Conservation (phyloP, 2,888 invertebrate genomes). For the Agrilus cyanescens region DNA sequence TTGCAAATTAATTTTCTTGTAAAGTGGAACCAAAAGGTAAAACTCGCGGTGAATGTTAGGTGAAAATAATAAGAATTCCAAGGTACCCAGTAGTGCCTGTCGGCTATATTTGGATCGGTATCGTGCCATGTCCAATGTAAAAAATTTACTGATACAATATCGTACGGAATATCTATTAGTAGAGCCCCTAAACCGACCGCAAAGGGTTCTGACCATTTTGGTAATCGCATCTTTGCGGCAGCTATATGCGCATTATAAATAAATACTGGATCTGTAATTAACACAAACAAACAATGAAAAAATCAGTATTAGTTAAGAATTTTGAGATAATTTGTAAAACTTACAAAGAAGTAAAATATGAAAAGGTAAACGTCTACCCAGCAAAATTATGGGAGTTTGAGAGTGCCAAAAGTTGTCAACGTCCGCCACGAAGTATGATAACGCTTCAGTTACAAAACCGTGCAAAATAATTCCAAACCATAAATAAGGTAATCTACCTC, state of each 20-base stretch:
- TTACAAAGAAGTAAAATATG: slow-evolving; percentile 64
- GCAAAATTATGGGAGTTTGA: slow-evolving; percentile 58
- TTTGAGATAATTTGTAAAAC: slow-evolving; percentile 22
- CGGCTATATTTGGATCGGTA: slow-evolving; percentile 56
- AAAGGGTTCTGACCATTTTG: slow-evolving; percentile 47
- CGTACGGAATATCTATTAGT: slow-evolving; percentile 66
- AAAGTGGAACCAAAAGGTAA: slow-evolving; percentile 54
- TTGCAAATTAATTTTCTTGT: slow-evolving; percentile 43
- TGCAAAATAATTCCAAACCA: slow-evolving; percentile 65
- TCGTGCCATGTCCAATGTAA: slow-evolving; percentile 80
- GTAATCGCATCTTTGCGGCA: slow-evolving; percentile 43
- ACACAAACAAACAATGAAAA: neutral
- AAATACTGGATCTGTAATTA: slow-evolving; percentile 44
- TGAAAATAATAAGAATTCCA: slow-evolving; percentile 80
- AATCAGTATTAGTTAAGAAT: neutral
- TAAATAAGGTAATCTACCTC: slow-evolving; percentile 62
- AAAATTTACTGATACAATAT: slow-evolving; percentile 65
- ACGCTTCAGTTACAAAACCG: slow-evolving; percentile 58
- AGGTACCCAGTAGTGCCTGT: slow-evolving; percentile 72
- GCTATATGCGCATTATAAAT: slow-evolving; percentile 48
- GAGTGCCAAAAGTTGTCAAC: slow-evolving; percentile 80
- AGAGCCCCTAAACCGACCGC: slow-evolving; percentile 60
- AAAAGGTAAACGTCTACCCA: slow-evolving; percentile 58
- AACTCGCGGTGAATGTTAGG: slow-evolving; percentile 59
- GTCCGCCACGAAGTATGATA: slow-evolving; percentile 58